phyloP scores from a whole-genome alignment of 2,888 invertebrate species.

The Dexiosoma caninum region DNA sequence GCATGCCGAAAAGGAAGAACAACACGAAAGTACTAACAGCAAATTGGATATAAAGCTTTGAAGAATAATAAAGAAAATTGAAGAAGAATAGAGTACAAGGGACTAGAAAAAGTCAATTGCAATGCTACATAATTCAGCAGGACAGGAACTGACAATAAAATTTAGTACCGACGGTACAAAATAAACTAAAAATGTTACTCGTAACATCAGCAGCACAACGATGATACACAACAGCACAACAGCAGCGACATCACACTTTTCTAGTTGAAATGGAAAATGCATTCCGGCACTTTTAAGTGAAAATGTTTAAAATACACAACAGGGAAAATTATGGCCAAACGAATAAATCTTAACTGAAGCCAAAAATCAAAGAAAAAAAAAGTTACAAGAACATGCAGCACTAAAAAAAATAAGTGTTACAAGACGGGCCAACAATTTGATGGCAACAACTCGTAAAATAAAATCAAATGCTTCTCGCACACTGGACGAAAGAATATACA shows the following conservation, averaged over 20 bases:
- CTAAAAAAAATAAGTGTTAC: neutral
- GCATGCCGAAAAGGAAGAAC: neutral
- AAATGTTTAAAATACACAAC: slow-evolving; percentile 17
- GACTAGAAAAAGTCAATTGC: slow-evolving; percentile 31
- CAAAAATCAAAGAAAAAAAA: neutral
- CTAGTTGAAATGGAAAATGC: slow-evolving; percentile 1
- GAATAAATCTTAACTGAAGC: neutral
- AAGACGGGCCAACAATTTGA: too few species aligned
- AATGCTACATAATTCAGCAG: slow-evolving; percentile 74
- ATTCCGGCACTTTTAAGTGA: slow-evolving; percentile 27
- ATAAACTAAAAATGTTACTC: slow-evolving; percentile 68
- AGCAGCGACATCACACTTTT: neutral
- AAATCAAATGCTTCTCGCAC: too few species aligned
- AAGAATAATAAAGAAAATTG: neutral
- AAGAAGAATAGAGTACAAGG: neutral
- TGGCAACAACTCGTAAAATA: too few species aligned
- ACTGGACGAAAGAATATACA: too few species aligned
- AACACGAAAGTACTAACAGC: neutral
- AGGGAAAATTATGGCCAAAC: slow-evolving; percentile 3
- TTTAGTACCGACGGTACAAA: slow-evolving; percentile 76
- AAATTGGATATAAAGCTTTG: slow-evolving; percentile 9
- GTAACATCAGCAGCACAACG: neutral
- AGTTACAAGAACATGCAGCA: too few species aligned
- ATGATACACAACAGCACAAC: neutral
- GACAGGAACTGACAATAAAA: slow-evolving; percentile 78